Conservation (phyloP, 1,140 invertebrate genomes). For the Homarus americanus region DNA sequence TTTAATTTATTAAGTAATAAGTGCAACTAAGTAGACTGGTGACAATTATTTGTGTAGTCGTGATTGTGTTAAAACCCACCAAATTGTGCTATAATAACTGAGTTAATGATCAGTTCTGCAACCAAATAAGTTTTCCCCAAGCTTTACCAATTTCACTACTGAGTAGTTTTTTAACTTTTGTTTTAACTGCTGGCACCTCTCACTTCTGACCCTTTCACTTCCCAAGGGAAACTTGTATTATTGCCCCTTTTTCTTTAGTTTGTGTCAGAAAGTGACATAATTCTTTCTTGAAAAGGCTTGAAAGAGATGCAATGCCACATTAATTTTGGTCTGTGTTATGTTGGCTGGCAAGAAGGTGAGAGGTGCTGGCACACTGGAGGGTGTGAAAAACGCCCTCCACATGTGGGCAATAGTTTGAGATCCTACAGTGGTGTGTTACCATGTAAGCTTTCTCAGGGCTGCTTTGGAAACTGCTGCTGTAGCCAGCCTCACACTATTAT, state of each 20-base stretch:
- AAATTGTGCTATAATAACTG: conserved; percentile 71
- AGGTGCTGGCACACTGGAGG: conserved; percentile 61
- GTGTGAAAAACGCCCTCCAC: conserved; percentile 34
- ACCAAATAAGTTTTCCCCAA: conserved; percentile 69
- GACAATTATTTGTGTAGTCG: conserved; percentile 65
- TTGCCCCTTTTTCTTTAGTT: conserved; percentile 38
- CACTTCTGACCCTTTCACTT: conserved; percentile 51
- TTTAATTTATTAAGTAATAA: conserved; percentile 74
- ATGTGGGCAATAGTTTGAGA: conserved; percentile 32
- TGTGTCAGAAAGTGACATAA: background rate
- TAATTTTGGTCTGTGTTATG: conserved; percentile 46
- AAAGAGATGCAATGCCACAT: conserved; percentile 10
- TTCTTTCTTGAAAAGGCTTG: conserved; percentile 18
- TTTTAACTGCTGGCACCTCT: conserved; percentile 68
- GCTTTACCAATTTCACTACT: conserved; percentile 67
- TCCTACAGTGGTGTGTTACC: background rate
- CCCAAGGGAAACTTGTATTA: conserved; percentile 32
- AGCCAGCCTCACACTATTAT: conserved; percentile 17
- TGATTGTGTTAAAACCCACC: conserved; percentile 64
- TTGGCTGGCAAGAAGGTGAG: conserved; percentile 62
- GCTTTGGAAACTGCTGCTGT: conserved; percentile 3
- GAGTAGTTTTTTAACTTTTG: conserved; percentile 61
- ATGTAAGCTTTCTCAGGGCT: background rate
- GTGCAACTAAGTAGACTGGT: conserved; percentile 70
- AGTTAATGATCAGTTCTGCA: conserved; percentile 67